Evolutionary conservation across 2,888 invertebrate genomes (phyloP), one percentile per base, ranked within the genome.

Genomic region (Oscheius sp.): DNA sequence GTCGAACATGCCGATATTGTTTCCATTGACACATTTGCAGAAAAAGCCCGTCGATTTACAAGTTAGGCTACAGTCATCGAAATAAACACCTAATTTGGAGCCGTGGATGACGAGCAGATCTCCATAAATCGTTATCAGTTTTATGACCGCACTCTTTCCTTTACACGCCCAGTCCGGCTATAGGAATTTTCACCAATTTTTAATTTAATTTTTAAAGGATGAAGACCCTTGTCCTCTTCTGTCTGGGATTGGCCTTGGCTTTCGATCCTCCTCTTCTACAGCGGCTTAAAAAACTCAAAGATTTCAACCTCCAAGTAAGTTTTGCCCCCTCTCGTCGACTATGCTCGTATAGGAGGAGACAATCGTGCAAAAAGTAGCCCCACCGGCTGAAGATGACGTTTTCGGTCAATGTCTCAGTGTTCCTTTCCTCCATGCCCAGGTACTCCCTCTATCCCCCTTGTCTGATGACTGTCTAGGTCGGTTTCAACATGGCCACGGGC

Each of bases 91-190:
- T 35, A 3, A 35, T 49, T 49, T 21, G 13, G 49, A 49, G 5
- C 13, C 49, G 3, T 49, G 49, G 49, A 49, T 49, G 21, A 21
- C 16, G n/a, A 49, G 16, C 27, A 52, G 52, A 66, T 66, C 49
- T 52, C 66, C 66, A 66, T 66, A 52, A 66, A 66, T 66, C 45
- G 66, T 66, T 66, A 66, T 66, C 66, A 66, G 66, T 66, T 66
- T 66, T 66, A 66, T 49, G 46, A 35, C 52, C 66, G 21, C 61
- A 16, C 52, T 66, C 25, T 52, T 35, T n/a, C 46, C 66, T 66
- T 25, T 29, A 49, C 66, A 66, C 66, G 66, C 66, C 66, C 66
- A 66, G 66, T 52, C 52, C 66, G 49, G 55, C 56, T 55, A 56
- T 41, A 35, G 43, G 16, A 43, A 18, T 35, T 43, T 21, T 18